Evolutionary conservation across 1,140 invertebrate genomes (phyloP).

Genomic region (Chironomus striatipennis): DNA sequence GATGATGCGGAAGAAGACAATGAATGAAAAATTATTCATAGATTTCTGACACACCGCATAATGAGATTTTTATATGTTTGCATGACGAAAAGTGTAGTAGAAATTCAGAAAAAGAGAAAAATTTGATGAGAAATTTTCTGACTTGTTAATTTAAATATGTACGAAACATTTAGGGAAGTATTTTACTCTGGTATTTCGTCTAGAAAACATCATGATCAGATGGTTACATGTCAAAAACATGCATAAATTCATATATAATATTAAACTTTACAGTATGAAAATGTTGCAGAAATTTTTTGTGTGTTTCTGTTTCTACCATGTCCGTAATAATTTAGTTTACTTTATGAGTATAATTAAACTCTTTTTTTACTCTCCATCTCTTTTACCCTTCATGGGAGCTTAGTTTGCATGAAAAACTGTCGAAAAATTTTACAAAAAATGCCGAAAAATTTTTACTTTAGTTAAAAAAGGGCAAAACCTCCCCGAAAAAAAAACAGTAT

Average conservation of each 20-base stretch:
- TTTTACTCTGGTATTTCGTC: not conserved
- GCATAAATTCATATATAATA: constrained; percentile 14
- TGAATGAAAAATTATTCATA: constrained; percentile 15
- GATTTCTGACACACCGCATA: constrained; percentile 11
- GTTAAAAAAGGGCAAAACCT: too few relatives aligned
- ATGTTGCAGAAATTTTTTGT: constrained; percentile 5
- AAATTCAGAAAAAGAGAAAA: not conserved
- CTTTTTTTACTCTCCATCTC: not conserved
- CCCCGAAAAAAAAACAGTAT: too few relatives aligned
- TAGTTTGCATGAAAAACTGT: constrained; percentile 7
- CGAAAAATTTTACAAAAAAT: constrained; percentile 9
- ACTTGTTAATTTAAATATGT: too few relatives aligned
- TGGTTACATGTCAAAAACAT: constrained; percentile 12
- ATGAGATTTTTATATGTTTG: not conserved
- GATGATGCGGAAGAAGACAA: not conserved
- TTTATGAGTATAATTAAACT: constrained; percentile 14
- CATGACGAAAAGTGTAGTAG: not conserved
- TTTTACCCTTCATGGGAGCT: not conserved
- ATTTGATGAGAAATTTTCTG: not conserved
- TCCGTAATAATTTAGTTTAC: constrained; percentile 14
- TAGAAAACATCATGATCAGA: constrained; percentile 13
- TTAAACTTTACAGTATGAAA: constrained; percentile 14
- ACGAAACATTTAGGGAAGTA: too few relatives aligned
- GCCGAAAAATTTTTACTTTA: not conserved
- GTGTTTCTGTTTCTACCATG: not conserved